Evolutionary conservation across 1,140 invertebrate species (phyloP).

Genomic region (Aphelinus atriplicis): DNA sequence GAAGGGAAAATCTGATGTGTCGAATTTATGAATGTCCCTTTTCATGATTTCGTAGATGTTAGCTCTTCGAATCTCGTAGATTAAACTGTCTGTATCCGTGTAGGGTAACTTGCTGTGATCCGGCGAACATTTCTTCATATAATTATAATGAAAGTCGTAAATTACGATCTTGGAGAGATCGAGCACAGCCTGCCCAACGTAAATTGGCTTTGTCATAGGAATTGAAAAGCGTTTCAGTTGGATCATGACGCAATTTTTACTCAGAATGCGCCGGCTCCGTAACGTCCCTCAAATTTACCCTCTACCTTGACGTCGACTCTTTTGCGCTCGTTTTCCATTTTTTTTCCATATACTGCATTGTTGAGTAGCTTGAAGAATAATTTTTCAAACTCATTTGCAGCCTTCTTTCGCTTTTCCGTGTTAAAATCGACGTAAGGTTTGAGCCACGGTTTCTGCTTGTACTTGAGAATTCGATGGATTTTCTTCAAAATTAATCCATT

Average conservation of each 20-base stretch:
- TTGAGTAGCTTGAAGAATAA: no score
- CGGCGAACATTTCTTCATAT: constrained; percentile 3
- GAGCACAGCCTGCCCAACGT: neutral
- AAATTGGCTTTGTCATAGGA: constrained; percentile 1
- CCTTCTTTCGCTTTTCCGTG: no score
- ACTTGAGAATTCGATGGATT: no score
- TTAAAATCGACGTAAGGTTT: no score
- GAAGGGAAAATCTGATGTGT: constrained; percentile 2
- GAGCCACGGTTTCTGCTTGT: no score
- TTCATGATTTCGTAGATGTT: constrained; percentile 45
- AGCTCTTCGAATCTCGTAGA: neutral
- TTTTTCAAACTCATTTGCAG: no score
- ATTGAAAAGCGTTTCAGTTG: neutral
- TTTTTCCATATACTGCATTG: constrained; percentile 46
- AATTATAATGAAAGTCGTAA: constrained; percentile 24
- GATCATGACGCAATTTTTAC: constrained; percentile 4
- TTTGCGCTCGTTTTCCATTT: constrained; percentile 60
- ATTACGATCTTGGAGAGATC: constrained; percentile 3
- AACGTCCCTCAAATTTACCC: constrained; percentile 42
- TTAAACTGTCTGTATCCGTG: constrained; percentile 45
- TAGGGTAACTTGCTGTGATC: neutral
- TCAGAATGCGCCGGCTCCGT: constrained; percentile 32
- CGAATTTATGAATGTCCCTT: constrained; percentile 44
- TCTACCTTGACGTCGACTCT: constrained; percentile 54
- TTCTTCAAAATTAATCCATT: no score